phyloP scores from a whole-genome alignment of 2,888 invertebrate genomes.

The Netelia melanura region DNA sequence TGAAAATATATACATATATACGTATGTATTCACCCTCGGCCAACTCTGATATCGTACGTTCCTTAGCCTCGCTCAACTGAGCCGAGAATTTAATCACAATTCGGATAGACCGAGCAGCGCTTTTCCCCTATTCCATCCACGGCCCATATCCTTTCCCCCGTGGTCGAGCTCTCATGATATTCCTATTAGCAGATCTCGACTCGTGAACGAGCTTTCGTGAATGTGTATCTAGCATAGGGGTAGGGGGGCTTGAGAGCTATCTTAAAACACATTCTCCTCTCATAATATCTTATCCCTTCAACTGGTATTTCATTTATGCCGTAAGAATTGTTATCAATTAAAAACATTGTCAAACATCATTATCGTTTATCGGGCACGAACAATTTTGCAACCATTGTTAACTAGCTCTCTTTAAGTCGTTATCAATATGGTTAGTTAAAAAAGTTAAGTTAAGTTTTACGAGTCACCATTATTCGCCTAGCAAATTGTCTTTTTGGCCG shows the following conservation, averaged over 20 bases:
- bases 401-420: slow-evolving; percentile 12
- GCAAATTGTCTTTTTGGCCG: slow-evolving; percentile 22
- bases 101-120: slow-evolving; percentile 28
- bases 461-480: slow-evolving; percentile 15
- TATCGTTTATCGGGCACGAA: slow-evolving; percentile 21
- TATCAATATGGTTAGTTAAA: slow-evolving; percentile 5
- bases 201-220: slow-evolving; percentile 46
- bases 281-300: background rate
- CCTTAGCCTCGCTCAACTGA: slow-evolving; percentile 26
- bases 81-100: slow-evolving; percentile 62
- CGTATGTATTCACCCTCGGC: background rate
- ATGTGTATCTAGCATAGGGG: slow-evolving; percentile 20
- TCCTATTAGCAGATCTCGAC: slow-evolving; percentile 52
- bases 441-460: slow-evolving; percentile 43
- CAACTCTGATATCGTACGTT: slow-evolving; percentile 45
- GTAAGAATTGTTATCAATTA: no score
- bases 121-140: slow-evolving; percentile 1
- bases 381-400: slow-evolving; percentile 12
- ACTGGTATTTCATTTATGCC: no score
- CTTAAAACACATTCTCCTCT: slow-evolving; percentile 28
- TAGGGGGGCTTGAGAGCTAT: background rate
- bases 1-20: background rate
- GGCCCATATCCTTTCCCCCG: background rate
- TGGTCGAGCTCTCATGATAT: slow-evolving; percentile 50
- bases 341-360: slow-evolving; percentile 2